Base-by-base conservation (phyloP, 1,140 invertebrate species). In the Sinonovacula constricta region DNA sequence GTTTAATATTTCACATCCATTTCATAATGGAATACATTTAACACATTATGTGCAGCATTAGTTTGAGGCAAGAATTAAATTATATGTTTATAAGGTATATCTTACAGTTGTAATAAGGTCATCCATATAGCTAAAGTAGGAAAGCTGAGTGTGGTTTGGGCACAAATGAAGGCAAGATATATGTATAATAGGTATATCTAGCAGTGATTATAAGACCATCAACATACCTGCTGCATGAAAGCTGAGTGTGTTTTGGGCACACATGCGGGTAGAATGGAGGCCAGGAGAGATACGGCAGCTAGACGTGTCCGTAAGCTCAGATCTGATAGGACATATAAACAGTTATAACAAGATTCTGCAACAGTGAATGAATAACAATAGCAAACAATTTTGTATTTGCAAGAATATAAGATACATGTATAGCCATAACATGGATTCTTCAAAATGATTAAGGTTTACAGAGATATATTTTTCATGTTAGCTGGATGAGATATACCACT, bases 251-350 rank as follows among this genome's bases (percentile, higher is more conserved):
- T 84, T 31, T 86, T 84, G 12, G 86, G 75, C 22, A 88, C 84
- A 45, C 91, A 82, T 10, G 88, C 86, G 14, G 92, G 90, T 14
- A 94, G 86, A 14, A 94, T 90, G 4, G 89, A 88, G 63, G 91
- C 92, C 22, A 94, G 80, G 7, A 94, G 86, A 71, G 93, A 91
- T 2, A 94, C 79, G 26, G 93, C 92, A 28, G 94, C 81, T 28
- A 94, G 88, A 72, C 93, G 90, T 0, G 93, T 92, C 56, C 93
- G 86, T 14, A 94, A 83, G 70, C 88, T 90, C 30, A 85, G 33
- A 33, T 51, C 72, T 76, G 31, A 12, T 24, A 57, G 14, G 34
- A 28, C 3, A 60, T 28, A 30, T 30, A 30, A 5, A 30, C 22
- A 66, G 10, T 26, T 18, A 66, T n/a, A 66, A 24, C n/a, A 22